Percentiles rank a stretch among this genome's conserved stretches.
These are phyloP conservation scores for Microtus montanus DNA, from an alignment of 2,113 vertebrate species.

Conservation along the genomic window DNA sequence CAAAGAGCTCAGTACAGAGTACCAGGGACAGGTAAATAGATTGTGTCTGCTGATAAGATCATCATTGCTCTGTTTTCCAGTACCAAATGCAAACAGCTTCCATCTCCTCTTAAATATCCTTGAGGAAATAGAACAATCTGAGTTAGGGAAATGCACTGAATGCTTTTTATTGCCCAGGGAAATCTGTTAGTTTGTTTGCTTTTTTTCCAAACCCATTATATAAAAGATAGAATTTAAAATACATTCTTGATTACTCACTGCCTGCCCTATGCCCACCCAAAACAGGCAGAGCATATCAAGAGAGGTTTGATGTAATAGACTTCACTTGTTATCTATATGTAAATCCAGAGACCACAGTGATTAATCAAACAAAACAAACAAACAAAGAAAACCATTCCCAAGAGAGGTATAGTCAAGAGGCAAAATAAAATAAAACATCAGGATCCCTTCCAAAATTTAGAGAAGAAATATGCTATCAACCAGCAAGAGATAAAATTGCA, in stretches of 20 bases:
- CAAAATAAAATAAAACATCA: slow-evolving; percentile 5
- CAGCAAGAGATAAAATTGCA: neutral
- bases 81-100: slow-evolving; percentile 13
- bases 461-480: neutral
- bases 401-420: neutral
- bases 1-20: neutral
- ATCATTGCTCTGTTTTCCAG: neutral
- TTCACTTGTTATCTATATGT: slow-evolving; percentile 1
- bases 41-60: neutral
- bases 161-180: neutral
- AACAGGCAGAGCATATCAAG: neutral
- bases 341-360: neutral
- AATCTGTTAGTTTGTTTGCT: neutral
- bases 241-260: slow-evolving; percentile 38
- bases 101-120: slow-evolving; percentile 36
- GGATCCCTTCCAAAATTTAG: neutral
- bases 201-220: slow-evolving; percentile 52
- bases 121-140: slow-evolving; percentile 29
- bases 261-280: neutral
- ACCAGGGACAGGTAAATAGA: slow-evolving; percentile 4
- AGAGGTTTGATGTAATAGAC: neutral
- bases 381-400: neutral
- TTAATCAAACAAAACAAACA: slow-evolving; percentile 13
- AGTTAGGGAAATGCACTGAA: neutral
- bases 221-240: slow-evolving; percentile 51